Percentiles rank a stretch among this genome's conserved stretches.
Evolutionary conservation across 2,113 vertebrate species (phyloP).

Genomic region (Cervus canadensis): DNA sequence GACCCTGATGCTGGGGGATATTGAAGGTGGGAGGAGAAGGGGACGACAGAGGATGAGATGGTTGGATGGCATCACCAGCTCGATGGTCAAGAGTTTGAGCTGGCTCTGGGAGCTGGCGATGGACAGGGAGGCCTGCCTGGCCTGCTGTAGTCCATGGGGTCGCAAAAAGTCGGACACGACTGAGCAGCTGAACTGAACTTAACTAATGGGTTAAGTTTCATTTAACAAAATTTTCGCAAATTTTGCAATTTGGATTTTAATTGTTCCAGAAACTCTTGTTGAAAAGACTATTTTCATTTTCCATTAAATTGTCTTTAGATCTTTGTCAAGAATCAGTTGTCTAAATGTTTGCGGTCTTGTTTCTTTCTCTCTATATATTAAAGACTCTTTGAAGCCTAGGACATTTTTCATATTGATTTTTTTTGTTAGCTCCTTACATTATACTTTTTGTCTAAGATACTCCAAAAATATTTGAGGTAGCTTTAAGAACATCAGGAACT

Average conservation of each 20-base stretch:
- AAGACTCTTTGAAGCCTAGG: neutral
- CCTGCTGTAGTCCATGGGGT: neutral
- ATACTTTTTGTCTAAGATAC: neutral
- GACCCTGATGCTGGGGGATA: neutral
- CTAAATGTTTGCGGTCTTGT: neutral
- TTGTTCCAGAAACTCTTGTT: neutral
- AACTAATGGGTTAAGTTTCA: neutral
- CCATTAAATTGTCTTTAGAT: neutral
- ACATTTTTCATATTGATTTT: neutral
- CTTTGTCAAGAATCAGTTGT: neutral
- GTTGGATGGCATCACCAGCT: neutral
- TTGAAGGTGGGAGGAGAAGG: neutral
- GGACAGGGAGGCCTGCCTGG: neutral
- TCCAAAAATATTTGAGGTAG: neutral
- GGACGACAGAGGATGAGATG: neutral
- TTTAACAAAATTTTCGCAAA: neutral
- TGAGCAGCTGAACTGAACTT: neutral
- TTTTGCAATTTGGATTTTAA: neutral
- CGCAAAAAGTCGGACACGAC: accelerated
- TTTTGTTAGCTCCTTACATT: neutral
- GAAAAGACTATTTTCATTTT: neutral
- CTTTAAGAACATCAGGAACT: neutral
- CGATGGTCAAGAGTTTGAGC: neutral
- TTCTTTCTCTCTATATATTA: neutral
- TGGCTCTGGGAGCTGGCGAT: neutral